Base-by-base conservation (phyloP, 2,888 invertebrate genomes). In the Metalampra italica region DNA sequence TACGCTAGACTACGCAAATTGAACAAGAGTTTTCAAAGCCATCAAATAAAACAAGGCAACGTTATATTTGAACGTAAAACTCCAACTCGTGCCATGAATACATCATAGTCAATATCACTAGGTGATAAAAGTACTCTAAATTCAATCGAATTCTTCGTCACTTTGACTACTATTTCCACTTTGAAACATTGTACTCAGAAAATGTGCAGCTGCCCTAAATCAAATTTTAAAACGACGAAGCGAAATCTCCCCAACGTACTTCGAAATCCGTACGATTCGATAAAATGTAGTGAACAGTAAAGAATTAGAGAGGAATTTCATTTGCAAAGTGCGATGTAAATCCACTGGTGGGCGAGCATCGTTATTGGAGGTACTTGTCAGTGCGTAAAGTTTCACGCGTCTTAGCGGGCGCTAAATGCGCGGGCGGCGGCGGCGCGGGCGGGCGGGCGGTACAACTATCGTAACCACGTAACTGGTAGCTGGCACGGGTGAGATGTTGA, bases 121-220 rank as follows among this genome's bases (percentile, higher is more conserved):
- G 59, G 59, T 60, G 56, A 66, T 66, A 66, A 64, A 68, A 62
- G 66, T 68, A 75, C 63, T 71, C 66, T 60, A 71, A 73, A 75
- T 78, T 73, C 72, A 78, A 82, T 78, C 62, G 73, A 76, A 80
- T 77, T 73, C 70, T 75, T 75, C 67, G 67, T 66, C 71, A 75
- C 70, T 78, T 72, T 72, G 68, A 68, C 67, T 70, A 62, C 68
- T 70, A 71, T 75, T 75, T 64, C 69, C 66, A 62, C 66, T 73
- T 62, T 62, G 64, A 62, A 77, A 75, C 75, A 72, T 71, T 74
- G 74, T 66, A 72, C 70, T 66, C 68, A 60, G 54, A 62, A 71
- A 75, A 67, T 74, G 68, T 75, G 72, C 76, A 74, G 69, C 73
- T 75, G 64, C 67, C 66, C 73, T 71, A 79, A 82, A 85, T 82